Evolutionary conservation across 2,113 vertebrate species (phyloP), one percentile per base, ranked within the genome.

Genomic region (Galbula dea): DNA sequence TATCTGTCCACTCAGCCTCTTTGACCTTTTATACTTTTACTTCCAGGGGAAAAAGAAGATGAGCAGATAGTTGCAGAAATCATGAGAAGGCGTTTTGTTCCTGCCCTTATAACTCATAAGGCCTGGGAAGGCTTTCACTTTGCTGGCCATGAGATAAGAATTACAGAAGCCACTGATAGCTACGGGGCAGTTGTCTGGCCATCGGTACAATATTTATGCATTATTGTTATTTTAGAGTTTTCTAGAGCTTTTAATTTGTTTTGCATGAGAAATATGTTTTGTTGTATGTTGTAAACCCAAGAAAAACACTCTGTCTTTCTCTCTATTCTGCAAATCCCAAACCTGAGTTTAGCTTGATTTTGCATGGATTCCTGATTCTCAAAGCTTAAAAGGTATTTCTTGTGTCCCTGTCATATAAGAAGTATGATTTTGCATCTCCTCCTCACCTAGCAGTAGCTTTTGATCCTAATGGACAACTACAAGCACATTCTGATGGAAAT

Each of bases 181-280:
- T 99, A 99, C 0, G 99, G 99, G 20, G 99, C 99, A 58, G 97
- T 99, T 4, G 98, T 99, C 80, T 99, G 99, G 99, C 98, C 99
- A 75, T 99, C 99, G 94, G 99, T 99, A 98, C 41, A 37, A 61
- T 88, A 45, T 90, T 90, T 68, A 65, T 54, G 12, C 39, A 68
- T 7, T 46, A 37, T 72, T 27, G 2, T 52, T 86, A 8, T n/a
- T 37, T 71, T 45, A 65, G 34, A 79, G 3, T 24, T 4, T 46
- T 76, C 29, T 86, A 90, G 15, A 4, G 73, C 5, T 62, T 78
- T 65, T 32, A 17, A 30, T 36, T 71, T 76, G 5, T n/a, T 94
- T 91, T 75, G 18, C 52, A 11, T 80, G 43, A 34, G 18, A 43
- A 68, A 48, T 48, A 36, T 18, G 4, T 36, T 52, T 73, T 49